Evolutionary conservation across 2,113 vertebrate species (phyloP).

Genomic region (Nothocercus julius): DNA sequence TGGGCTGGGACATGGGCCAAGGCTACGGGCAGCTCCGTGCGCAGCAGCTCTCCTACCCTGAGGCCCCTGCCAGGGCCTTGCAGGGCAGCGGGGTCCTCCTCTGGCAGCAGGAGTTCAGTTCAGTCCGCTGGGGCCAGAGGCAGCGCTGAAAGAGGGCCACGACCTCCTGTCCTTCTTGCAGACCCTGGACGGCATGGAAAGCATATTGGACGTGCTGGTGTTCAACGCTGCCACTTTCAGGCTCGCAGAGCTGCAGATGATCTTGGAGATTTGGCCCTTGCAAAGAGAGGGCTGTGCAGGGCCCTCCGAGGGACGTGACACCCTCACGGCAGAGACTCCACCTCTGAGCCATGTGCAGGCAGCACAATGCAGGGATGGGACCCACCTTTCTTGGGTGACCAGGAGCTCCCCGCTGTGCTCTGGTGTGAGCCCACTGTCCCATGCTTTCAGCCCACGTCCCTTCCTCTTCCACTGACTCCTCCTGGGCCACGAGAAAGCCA

Average conservation of each 20-base stretch:
- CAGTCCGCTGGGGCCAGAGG: too few species aligned
- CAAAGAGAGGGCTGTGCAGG: background rate
- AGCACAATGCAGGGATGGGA: background rate
- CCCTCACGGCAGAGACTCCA: background rate
- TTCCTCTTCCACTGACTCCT: background rate
- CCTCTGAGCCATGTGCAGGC: background rate
- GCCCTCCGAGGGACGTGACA: background rate
- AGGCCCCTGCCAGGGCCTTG: background rate
- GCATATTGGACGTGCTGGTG: background rate
- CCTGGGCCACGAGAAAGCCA: background rate
- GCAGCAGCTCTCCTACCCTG: background rate
- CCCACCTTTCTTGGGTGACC: background rate
- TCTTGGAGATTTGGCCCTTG: background rate
- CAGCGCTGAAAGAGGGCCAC: too few species aligned
- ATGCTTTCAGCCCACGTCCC: background rate
- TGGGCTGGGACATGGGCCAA: too few species aligned
- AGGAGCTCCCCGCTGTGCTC: background rate
- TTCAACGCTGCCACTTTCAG: rapidly evolving
- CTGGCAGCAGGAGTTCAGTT: too few species aligned
- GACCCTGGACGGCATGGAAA: background rate
- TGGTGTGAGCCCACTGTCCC: background rate
- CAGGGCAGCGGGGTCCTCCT: rapidly evolving
- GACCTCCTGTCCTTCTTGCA: background rate
- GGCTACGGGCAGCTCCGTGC: too few species aligned
- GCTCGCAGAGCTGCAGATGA: background rate